Base-by-base conservation (phyloP, 64 coral and sea anemone genomes). In the Porites lutea region DNA sequence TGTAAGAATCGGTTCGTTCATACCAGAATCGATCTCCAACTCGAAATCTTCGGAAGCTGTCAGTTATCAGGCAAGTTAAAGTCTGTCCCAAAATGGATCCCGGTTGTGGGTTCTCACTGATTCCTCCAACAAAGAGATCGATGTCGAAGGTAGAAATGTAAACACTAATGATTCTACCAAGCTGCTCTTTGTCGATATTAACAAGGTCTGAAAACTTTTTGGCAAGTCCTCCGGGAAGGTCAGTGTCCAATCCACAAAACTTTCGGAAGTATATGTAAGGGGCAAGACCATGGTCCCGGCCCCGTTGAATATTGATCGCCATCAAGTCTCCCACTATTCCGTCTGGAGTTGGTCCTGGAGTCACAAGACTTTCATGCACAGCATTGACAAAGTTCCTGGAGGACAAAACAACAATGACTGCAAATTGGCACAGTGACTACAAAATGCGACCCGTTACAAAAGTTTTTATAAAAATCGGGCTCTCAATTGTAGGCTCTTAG, bases 281-380 rank as follows among this genome's bases (percentile, higher is more conserved):
- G 2, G 93, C 82, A 19, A 95, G 5, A 4, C 93, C 93, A 37
- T 88, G 93, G 0, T 95, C 93, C 14, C 93, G 50, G 15, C 89
- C 93, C 50, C 93, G 93, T 67, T 82, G 74, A 22, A 95, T 95
- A 52, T 95, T 95, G n/a, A 91, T 52, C 6, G 93, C 82, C 10
- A 86, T 46, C 7, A 95, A 52, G 54, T 95, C 93, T 18, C 60
- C 78, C 6, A 88, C 21, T 19, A 48, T 57, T 6, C 78, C 78
- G 16, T 80, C 53, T 0, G 15, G 5, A 18, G 53, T 37, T 37
- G 27, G 53, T 5, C 48, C 58, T 59, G 57, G 58, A 43, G 62
- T 11, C 15, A 91, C 55, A 3, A 95, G 66, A 8, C 62, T 70
- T 51, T 90, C 83, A 15, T 90, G 89, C 18, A 95, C 46, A 52